These are phyloP conservation scores for Andrena bucephala DNA, from an alignment of 2,888 invertebrate genomes.

Conservation along the genomic window DNA sequence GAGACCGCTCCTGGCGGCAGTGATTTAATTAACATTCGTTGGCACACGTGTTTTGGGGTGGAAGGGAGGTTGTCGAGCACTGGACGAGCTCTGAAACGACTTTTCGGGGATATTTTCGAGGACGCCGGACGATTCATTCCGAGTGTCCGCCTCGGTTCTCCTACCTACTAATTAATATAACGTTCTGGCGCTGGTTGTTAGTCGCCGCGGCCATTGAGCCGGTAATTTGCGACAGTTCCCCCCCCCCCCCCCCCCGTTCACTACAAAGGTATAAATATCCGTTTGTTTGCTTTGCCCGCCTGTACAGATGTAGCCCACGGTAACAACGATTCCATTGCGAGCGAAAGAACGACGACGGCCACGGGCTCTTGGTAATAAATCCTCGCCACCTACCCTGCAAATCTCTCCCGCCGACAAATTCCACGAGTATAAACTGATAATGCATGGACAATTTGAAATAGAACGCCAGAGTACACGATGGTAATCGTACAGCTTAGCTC, in stretches of 20 bases:
- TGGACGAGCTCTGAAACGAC: conserved; percentile 23
- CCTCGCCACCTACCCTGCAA: not conserved
- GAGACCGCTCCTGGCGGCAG: conserved; percentile 56
- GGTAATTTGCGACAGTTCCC: conserved; percentile 44
- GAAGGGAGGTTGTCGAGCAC: conserved; percentile 29
- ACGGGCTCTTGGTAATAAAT: conserved; percentile 7
- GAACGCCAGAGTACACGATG: not conserved
- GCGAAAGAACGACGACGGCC: not conserved
- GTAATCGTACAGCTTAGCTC: not conserved
- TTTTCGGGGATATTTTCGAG: conserved; percentile 68
- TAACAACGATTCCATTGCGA: not conserved
- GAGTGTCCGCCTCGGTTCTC: conserved; percentile 28
- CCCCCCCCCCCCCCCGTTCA: conserved; percentile 1
- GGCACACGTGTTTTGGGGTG: conserved; percentile 54
- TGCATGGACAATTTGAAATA: not conserved
- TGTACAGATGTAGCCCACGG: conserved; percentile 13
- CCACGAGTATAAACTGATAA: not conserved
- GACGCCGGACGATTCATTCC: conserved; percentile 59
- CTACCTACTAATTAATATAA: conserved; percentile 63
- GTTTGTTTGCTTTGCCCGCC: conserved; percentile 33
- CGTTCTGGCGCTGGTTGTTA: conserved; percentile 39
- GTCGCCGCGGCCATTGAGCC: conserved; percentile 31
- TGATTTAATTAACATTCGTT: conserved; percentile 75
- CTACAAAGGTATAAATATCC: conserved; percentile 43
- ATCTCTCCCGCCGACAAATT: conserved; percentile 10